Percentiles rank a stretch among this genome's conserved stretches.
Evolutionary conservation across 2,797 vertebrate genomes (phyloP).

Genomic region (Natrix natrix): DNA sequence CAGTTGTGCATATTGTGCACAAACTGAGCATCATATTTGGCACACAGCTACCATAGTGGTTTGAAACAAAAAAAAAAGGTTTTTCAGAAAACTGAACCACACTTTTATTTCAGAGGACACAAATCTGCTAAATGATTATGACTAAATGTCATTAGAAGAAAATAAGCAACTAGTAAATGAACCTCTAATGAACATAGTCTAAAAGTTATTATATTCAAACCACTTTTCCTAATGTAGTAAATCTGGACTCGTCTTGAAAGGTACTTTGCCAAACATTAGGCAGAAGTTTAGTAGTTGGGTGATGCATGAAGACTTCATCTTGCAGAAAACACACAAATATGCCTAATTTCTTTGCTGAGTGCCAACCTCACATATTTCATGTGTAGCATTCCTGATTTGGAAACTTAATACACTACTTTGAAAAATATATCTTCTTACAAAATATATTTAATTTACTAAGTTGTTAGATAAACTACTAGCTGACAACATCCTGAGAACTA

Average conservation of each 20-base stretch:
- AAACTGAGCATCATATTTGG: not conserved
- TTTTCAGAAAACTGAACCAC: not conserved
- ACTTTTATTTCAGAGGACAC: not conserved
- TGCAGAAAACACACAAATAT: constrained; percentile 18
- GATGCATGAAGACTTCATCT: not conserved
- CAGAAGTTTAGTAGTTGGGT: not conserved
- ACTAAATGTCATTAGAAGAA: not conserved
- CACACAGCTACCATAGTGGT: not conserved
- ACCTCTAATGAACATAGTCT: not conserved
- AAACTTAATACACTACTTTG: constrained; percentile 14
- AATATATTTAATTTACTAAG: constrained; percentile 47
- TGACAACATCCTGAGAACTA: constrained; percentile 54
- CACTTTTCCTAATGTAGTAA: not conserved
- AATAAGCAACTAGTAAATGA: not conserved
- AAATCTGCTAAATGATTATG: not conserved
- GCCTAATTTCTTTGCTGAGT: not conserved
- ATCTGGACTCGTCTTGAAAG: not conserved
- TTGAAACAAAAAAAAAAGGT: not conserved
- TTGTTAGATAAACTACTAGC: constrained; percentile 57
- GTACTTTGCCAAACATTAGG: not conserved
- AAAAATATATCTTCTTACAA: constrained; percentile 30
- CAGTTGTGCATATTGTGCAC: not conserved
- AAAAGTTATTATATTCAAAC: not conserved
- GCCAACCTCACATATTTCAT: not conserved
- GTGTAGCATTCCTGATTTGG: constrained; percentile 24